phyloP scores from a whole-genome alignment of 2,797 vertebrate genomes.

The Darevskia mixta region DNA sequence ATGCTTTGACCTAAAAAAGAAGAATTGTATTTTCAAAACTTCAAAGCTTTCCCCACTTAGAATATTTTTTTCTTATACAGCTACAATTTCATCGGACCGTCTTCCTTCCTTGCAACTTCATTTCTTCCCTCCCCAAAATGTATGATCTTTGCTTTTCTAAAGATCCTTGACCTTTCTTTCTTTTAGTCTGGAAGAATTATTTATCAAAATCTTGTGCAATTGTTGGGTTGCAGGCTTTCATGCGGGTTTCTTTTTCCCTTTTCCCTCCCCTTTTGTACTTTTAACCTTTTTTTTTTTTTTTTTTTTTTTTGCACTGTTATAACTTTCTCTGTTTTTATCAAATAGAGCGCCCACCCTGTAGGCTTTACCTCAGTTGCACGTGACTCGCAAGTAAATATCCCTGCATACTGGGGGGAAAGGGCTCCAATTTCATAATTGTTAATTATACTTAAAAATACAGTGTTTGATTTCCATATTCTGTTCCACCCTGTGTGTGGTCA shows the following conservation, averaged over 20 bases:
- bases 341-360: not conserved
- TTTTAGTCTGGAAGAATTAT: not conserved
- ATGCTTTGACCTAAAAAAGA: not conserved
- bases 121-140: not conserved
- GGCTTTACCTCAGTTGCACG: not conserved
- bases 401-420: not conserved
- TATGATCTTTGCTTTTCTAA: not conserved
- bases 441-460: not conserved
- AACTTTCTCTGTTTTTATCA: not conserved
- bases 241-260: no score
- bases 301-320: no score
- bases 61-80: not conserved
- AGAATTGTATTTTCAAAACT: not conserved
- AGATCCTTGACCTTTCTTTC: not conserved
- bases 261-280: not conserved
- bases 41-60: not conserved
- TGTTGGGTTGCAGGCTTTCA: not conserved
- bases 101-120: not conserved
- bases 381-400: not conserved
- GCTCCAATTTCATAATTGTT: not conserved
- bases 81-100: not conserved
- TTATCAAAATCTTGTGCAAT: not conserved
- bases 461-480: no score
- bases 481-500: not conserved
- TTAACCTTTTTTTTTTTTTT: no score